Conservation (phyloP, 2,113 vertebrate species). For the Myiozetetes cayanensis region DNA sequence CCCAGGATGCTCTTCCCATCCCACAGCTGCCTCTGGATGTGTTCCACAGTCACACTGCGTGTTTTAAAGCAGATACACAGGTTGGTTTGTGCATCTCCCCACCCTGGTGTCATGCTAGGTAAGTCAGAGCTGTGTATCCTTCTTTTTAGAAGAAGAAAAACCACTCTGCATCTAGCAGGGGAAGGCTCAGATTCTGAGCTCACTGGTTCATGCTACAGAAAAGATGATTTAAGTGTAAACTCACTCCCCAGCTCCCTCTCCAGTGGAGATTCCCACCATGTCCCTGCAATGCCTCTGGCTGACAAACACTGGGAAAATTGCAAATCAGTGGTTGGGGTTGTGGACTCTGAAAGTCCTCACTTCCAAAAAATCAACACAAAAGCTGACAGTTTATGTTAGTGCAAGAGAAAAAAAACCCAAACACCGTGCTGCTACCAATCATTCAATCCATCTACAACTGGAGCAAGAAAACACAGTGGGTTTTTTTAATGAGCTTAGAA, state of each 20-base stretch:
- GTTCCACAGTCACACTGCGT: accelerated
- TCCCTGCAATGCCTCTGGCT: not conserved
- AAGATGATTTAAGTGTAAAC: not conserved
- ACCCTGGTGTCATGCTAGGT: accelerated
- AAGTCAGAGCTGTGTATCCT: not conserved
- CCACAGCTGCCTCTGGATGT: not conserved
- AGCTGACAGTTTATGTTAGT: not conserved
- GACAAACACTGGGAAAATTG: not conserved
- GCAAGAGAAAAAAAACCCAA: not conserved
- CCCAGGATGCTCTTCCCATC: not conserved
- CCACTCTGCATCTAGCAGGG: not conserved
- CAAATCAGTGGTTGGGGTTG: not conserved
- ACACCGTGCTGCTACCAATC: not conserved
- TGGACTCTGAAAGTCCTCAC: not conserved
- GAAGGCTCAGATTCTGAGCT: not conserved
- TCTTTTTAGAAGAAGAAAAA: not conserved
- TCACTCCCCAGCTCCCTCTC: not conserved
- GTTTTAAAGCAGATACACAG: not conserved
- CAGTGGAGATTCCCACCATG: not conserved
- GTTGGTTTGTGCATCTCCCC: not conserved
- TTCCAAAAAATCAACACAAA: not conserved
- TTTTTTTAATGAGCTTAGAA: not conserved
- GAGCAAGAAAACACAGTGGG: not conserved
- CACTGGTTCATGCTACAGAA: not conserved
- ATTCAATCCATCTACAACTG: not conserved